These are phyloP conservation scores for Tautogolabrus adspersus DNA, from an alignment of 2,113 vertebrate genomes.

Conservation along the genomic window DNA sequence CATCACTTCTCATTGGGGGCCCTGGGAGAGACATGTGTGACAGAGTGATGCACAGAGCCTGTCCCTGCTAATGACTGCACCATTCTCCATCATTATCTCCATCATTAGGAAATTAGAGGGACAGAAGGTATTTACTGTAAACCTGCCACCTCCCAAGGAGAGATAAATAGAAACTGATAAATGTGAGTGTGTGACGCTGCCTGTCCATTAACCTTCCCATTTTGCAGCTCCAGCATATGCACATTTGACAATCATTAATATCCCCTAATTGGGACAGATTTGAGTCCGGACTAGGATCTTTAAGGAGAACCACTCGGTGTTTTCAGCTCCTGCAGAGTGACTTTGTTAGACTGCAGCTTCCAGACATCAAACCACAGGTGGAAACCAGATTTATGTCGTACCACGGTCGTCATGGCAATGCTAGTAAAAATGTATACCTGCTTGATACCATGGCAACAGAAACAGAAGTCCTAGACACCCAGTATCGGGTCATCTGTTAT, in stretches of 20 bases:
- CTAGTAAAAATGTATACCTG: too few species aligned
- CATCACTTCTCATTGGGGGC: slow-evolving; percentile 96
- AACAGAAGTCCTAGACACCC: too few species aligned
- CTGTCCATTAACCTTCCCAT: slow-evolving; percentile 99
- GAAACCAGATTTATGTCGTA: too few species aligned
- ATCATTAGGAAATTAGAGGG: slow-evolving; percentile 99
- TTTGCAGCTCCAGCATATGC: slow-evolving; percentile 93
- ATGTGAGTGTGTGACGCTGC: slow-evolving; percentile 94
- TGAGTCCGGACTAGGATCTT: slow-evolving; percentile 40
- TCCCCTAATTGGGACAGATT: slow-evolving; percentile 89
- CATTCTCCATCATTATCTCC: slow-evolving; percentile 99
- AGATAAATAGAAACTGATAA: slow-evolving; percentile 99
- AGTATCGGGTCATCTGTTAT: too few species aligned
- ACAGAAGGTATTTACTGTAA: slow-evolving; percentile 99
- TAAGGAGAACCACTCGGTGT: slow-evolving; percentile 19
- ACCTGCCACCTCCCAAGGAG: slow-evolving; percentile 99
- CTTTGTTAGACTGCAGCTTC: neutral
- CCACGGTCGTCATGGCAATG: too few species aligned
- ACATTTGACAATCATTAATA: slow-evolving; percentile 95
- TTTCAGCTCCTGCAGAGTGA: neutral
- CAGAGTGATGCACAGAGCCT: slow-evolving; percentile 99
- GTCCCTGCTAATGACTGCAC: slow-evolving; percentile 98
- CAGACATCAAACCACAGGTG: neutral
- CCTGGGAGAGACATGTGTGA: slow-evolving; percentile 92
- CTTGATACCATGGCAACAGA: too few species aligned